Conservation (phyloP, 2,113 vertebrate species). For the Ramphastos sulfuratus region DNA sequence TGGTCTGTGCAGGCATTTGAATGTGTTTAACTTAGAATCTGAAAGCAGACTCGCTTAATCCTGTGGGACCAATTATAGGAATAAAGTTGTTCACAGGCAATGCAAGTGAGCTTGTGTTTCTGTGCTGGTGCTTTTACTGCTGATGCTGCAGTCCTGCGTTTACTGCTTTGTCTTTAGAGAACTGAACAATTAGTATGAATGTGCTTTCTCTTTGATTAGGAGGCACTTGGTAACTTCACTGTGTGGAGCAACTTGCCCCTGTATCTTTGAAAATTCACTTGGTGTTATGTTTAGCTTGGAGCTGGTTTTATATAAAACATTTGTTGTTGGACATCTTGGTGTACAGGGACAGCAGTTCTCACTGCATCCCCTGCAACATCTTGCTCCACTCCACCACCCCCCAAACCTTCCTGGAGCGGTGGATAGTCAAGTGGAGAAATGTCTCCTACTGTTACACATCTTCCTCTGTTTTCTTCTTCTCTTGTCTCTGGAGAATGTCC, state of each 20-base stretch:
- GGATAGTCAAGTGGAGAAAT: too few species aligned
- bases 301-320: background rate
- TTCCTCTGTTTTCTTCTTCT: too few species aligned
- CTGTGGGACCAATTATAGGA: background rate
- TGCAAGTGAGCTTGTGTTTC: background rate
- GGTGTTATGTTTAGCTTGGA: background rate
- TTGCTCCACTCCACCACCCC: background rate
- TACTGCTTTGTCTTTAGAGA: background rate
- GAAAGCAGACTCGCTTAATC: background rate
- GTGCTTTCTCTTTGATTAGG: background rate
- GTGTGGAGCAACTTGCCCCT: background rate
- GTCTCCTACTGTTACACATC: too few species aligned
- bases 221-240: background rate
- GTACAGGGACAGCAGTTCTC: background rate
- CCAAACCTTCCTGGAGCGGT: too few species aligned
- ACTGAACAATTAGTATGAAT: background rate
- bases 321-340: background rate
- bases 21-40: background rate
- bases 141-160: background rate
- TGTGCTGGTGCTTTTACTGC: background rate
- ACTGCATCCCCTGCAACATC: background rate
- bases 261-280: background rate
- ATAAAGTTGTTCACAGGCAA: background rate
- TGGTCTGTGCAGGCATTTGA: background rate
- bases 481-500: too few species aligned